Base-by-base conservation (phyloP, 2,888 invertebrate genomes). In the Ctena decussata region DNA sequence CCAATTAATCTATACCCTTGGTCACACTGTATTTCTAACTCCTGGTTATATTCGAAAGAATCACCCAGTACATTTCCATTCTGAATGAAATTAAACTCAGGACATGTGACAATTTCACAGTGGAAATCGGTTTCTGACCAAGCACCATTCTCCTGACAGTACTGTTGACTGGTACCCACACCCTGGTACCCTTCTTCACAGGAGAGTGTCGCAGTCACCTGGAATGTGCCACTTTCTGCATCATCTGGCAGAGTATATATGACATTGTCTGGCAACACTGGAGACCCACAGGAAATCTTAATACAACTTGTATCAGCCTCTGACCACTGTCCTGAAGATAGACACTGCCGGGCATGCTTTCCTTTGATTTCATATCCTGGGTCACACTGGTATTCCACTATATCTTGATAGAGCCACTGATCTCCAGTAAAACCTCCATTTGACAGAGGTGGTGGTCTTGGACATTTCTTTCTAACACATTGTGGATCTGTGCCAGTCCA, bases 41-140 rank as follows among this genome's bases (percentile, higher is more conserved):
- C 81, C 46, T 84, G 86, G 35, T 87, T 87, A 75, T 75, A 91
- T 27, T 71, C 70, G 3, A 72, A 73, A 12, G 80, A 78, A 39
- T 75, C 46, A 0, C 84, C 82, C 24, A 60, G 37, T 0, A 89
- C 57, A 24, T 70, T 60, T 32, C 84, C 86, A 82, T 92, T 80
- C 5, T 12, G 24, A 32, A 90, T 27, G 0, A 24, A 11, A 6
- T 39, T 80, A 44, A 94, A n/a, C 11, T 78, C 27, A 85, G 84
- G 90, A 65, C 95, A 94, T 8, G 81, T 78, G 2, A 93, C 85
- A 35, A 85, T 87, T 30, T 87, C 81, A 78, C 96, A 96, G 3
- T 80, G 79, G 21, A 95, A 93, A 18, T 90, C 78, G 8, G 91
- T 89, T 0, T 90, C 89, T 44, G 93, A 94, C 96, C 96, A 96